phyloP scores from a whole-genome alignment of 2,797 vertebrate genomes.

The Catostomus latipinnis region DNA sequence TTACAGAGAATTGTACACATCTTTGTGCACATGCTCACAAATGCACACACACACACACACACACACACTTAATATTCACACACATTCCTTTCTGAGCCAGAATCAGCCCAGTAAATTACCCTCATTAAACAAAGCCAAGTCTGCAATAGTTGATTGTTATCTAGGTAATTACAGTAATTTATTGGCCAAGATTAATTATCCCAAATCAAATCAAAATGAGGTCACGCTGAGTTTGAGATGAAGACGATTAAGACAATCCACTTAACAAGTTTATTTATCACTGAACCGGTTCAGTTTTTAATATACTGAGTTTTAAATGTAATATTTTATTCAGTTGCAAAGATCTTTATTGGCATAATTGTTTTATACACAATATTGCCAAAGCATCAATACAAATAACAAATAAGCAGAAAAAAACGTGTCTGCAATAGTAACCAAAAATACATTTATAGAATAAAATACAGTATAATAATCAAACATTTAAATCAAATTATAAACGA shows the following conservation, averaged over 20 bases:
- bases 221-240: conserved; percentile 51
- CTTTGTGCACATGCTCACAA: background rate
- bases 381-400: no score
- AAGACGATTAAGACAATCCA: conserved; percentile 22
- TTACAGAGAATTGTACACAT: no score
- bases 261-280: background rate
- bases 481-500: no score
- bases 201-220: conserved; percentile 68
- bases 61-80: conserved; percentile 33
- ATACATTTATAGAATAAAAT: no score
- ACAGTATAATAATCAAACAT: no score
- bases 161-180: conserved; percentile 73
- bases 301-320: background rate
- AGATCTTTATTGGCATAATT: background rate
- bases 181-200: conserved; percentile 72
- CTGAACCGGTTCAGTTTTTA: background rate
- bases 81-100: conserved; percentile 45
- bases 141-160: conserved; percentile 72
- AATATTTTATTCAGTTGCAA: background rate
- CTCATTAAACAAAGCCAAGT: conserved; percentile 72
- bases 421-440: no score
- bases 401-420: no score
- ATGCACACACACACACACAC: background rate
- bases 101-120: conserved; percentile 76
- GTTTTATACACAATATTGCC: no score